A percentile compares a stretch with the other conserved stretches of the same genome.
These are phyloP conservation scores for Molossus alvarezi DNA, from an alignment of 2,797 vertebrate species.

Conservation along the genomic window DNA sequence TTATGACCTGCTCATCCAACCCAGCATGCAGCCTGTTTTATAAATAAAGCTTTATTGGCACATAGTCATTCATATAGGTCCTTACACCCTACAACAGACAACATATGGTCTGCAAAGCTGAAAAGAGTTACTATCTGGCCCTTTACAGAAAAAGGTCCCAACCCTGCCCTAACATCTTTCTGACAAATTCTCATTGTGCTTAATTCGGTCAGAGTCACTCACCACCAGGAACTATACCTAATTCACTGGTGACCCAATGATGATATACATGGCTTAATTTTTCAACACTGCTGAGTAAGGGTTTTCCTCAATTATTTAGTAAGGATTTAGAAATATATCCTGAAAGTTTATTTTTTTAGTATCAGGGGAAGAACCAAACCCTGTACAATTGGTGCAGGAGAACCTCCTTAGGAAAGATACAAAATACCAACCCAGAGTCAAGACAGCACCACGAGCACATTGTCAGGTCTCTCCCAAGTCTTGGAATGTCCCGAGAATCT, in stretches of 20 bases:
- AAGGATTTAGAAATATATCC: neutral
- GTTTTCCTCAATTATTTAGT: neutral
- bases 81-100: neutral
- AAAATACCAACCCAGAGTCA: neutral
- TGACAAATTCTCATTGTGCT: neutral
- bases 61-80: neutral
- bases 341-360: neutral
- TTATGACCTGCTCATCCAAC: neutral
- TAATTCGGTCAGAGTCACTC: neutral
- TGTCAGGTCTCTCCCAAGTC: neutral
- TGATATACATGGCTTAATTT: neutral
- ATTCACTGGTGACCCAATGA: neutral
- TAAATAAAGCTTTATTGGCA: neutral
- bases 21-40: neutral
- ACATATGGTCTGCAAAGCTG: neutral
- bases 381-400: neutral
- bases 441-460: neutral
- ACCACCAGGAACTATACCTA: neutral
- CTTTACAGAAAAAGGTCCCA: neutral
- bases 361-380: neutral
- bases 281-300: neutral
- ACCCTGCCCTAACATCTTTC: neutral
- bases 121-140: neutral
- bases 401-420: neutral
- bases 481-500: neutral